Evolutionary conservation across 2,888 invertebrate species (phyloP), one percentile per base, ranked within the genome.

Genomic region (Rotaria magnacalcarata): DNA sequence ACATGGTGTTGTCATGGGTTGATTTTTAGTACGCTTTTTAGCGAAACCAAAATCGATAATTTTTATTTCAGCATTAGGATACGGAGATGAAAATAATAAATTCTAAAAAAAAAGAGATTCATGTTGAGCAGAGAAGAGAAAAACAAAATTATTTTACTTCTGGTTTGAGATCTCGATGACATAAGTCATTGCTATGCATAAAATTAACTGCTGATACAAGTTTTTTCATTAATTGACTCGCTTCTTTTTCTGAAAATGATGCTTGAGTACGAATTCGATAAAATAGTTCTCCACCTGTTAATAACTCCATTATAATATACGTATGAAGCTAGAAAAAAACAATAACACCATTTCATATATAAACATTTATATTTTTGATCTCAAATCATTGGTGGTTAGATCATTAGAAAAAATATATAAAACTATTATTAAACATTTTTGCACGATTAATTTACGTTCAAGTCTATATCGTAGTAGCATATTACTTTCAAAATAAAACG

Each of bases 1-100:
- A 80, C 80, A 80, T 16, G 80, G 80, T 43, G 80, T 80, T 80
- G 80, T 80, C 80, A 80, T 80, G 10, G 43, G 80, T 80, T 80
- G 80, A 47, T 80, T 47, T 47, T 80, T 80, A n/a, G 14, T 80
- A n/a, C 80, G 80, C 47, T 80, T 92, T n/a, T 95, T 93, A 27
- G 97, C 96, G 92, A 97, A 97, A 19, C 98, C 97, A 91, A 98
- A 98, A 92, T 98, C 98, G 1, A 97, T 95, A 74, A 98, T 94
- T 90, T 96, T 96, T 41, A 97, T 93, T 88, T 93, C 92, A 24
- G 93, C 93, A 88, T 93, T 90, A 87, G 92, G 93, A 87, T 90
- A 91, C 67, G 91, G 90, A 87, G 93, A 92, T 16, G 93, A 93
- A 90, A 94, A 95, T 41, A 95, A 92, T 84, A 94, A 91, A 90